phyloP scores from a whole-genome alignment of 2,888 invertebrate species.

The Nephrotoma flavescens region DNA sequence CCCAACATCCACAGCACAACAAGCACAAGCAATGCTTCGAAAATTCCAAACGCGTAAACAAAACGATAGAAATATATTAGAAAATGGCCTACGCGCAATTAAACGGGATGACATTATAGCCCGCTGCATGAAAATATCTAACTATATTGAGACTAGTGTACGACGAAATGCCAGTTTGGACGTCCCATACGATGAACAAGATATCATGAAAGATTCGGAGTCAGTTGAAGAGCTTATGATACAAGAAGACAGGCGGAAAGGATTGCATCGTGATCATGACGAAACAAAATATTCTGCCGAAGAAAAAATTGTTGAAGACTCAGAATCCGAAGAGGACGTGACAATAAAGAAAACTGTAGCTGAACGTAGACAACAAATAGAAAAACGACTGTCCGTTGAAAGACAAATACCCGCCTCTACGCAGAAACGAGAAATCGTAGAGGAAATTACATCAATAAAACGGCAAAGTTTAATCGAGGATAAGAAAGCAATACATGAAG shows the following conservation, averaged over 20 bases:
- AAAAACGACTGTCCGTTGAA: conserved; percentile 54
- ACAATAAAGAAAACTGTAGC: conserved; percentile 54
- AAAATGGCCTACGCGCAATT: conserved; percentile 70
- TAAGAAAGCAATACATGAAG: conserved; percentile 31
- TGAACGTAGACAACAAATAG: conserved; percentile 62
- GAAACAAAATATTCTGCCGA: conserved; percentile 68
- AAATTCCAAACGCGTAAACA: conserved; percentile 38
- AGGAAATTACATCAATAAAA: conserved; percentile 55
- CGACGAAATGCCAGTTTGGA: conserved; percentile 33
- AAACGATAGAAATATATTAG: conserved; percentile 46
- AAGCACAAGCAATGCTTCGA: conserved; percentile 53
- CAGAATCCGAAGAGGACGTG: conserved; percentile 43
- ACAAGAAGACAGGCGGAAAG: conserved; percentile 31
- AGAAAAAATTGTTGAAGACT: conserved; percentile 56
- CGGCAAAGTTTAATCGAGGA: conserved; percentile 42
- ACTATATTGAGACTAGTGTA: conserved; percentile 12
- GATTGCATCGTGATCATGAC: conserved; percentile 38
- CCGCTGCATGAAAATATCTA: conserved; percentile 47
- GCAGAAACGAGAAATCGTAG: conserved; percentile 56
- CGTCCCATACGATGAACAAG: conserved; percentile 43
- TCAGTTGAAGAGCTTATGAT: conserved; percentile 31
- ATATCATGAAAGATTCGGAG: conserved; percentile 51
- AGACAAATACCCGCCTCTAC: conserved; percentile 54
- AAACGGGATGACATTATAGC: conserved; percentile 85
- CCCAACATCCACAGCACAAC: conserved; percentile 56